Evolutionary conservation across 2,888 invertebrate species (phyloP), one percentile per base, ranked within the genome.

Genomic region (Agrochola lota): DNA sequence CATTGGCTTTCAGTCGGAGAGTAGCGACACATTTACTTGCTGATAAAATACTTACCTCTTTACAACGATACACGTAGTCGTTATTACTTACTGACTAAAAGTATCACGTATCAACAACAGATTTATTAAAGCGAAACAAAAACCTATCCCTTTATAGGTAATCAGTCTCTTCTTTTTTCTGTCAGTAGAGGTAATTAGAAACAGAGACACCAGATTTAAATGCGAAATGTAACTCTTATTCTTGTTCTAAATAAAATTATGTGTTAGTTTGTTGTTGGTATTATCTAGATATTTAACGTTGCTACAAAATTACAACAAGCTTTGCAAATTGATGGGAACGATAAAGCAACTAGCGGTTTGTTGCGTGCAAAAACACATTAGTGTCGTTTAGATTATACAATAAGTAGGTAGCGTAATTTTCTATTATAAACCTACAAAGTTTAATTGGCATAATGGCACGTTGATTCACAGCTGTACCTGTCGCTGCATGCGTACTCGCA

Each of bases 401-500:
- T 70, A 71, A 73, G 23, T 55, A 71, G 49, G 9, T 46, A 69
- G 35, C 15, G n/a, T 74, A 60, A 74, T 73, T 83, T 62, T 67
- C 12, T 66, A 62, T 68, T 64, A 77, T 78, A 66, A 57, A 59
- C 52, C 71, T 75, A 79, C 60, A 62, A 70, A 67, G 26, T 49
- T n/a, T 71, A 62, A 78, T 69, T 62, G 57, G 11, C 12, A 43
- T 71, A 72, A 67, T 72, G 35, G 62, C 40, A 12, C 64, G 71
- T 72, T 68, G 72, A 71, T n/a, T 89, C 91, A 7, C 91, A 97
- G 95, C 95, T 97, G 76, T 97, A 97, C 89, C 91, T 98, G 81
- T 97, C 97, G 2, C 93, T 98, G 70, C 98, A 98, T 89, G 97
- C 98, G 26, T 98, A 98, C 91, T 97, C 97, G 0, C 98, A 98